phyloP scores from a whole-genome alignment of 2,888 invertebrate species.

The Nysson spinosus region DNA sequence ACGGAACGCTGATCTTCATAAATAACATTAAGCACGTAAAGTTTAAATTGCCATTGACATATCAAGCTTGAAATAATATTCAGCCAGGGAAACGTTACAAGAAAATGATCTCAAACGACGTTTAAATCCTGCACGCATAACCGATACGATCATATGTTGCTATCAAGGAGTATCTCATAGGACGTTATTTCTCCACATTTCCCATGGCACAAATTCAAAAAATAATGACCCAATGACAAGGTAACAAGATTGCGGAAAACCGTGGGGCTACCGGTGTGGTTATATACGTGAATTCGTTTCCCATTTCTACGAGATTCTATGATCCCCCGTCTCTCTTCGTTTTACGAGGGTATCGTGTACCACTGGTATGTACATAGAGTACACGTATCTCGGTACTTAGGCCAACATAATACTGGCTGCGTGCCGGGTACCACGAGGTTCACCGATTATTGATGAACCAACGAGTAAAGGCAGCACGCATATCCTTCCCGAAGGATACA shows the following conservation, averaged over 20 bases:
- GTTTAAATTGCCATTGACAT: too few species aligned
- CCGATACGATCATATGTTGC: too few species aligned
- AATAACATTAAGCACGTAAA: too few species aligned
- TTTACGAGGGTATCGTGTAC: slow-evolving; percentile 11
- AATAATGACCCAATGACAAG: slow-evolving; percentile 16
- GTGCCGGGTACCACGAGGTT: slow-evolving; percentile 45
- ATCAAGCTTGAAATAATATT: too few species aligned
- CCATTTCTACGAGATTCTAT: slow-evolving; percentile 37
- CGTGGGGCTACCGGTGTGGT: neutral
- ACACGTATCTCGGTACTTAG: slow-evolving; percentile 42
- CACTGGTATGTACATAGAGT: slow-evolving; percentile 16
- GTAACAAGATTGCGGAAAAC: slow-evolving; percentile 19
- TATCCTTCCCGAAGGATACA: slow-evolving; percentile 59
- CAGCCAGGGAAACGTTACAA: too few species aligned
- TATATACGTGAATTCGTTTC: slow-evolving; percentile 27
- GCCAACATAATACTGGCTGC: slow-evolving; percentile 44
- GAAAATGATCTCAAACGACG: too few species aligned
- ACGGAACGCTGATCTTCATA: too few species aligned
- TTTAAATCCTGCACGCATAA: too few species aligned
- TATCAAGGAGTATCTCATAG: too few species aligned
- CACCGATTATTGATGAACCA: slow-evolving; percentile 61
- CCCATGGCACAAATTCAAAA: neutral
- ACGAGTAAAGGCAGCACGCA: slow-evolving; percentile 37
- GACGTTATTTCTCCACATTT: neutral
- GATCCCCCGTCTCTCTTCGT: slow-evolving; percentile 1